Evolutionary conservation across 2,113 vertebrate species (phyloP).

Genomic region (Ceuthmochares aereus): DNA sequence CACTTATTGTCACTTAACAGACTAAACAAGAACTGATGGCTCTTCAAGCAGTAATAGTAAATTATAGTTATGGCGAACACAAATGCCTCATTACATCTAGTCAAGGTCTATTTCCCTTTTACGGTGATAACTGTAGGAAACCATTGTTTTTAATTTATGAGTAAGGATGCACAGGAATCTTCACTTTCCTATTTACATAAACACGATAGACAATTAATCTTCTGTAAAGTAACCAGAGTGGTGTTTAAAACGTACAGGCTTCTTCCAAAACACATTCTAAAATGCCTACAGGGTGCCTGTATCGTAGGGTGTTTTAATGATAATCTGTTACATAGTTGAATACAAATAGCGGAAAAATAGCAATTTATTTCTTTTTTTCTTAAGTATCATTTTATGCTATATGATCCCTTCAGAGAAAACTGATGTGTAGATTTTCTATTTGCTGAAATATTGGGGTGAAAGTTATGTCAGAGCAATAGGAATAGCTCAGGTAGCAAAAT

Average conservation of each 20-base stretch:
- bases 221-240: slow-evolving; percentile 3
- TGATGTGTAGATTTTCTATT: background rate
- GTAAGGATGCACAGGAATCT: slow-evolving; percentile 39
- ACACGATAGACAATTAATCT: slow-evolving; percentile 55
- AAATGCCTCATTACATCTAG: slow-evolving; percentile 72
- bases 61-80: slow-evolving; percentile 62
- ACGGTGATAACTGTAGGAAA: slow-evolving; percentile 37
- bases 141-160: slow-evolving; percentile 68
- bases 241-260: background rate
- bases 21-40: slow-evolving; percentile 69
- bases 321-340: background rate
- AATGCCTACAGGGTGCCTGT: background rate
- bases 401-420: background rate
- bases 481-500: background rate
- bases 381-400: background rate
- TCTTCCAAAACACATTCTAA: background rate
- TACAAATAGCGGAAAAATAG: background rate
- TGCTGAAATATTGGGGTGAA: background rate
- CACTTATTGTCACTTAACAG: slow-evolving; percentile 70
- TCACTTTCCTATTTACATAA: slow-evolving; percentile 57
- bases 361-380: background rate
- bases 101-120: slow-evolving; percentile 72
- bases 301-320: background rate
- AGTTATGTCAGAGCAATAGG: background rate
- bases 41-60: slow-evolving; percentile 56